phyloP scores from a whole-genome alignment of 2,888 invertebrate genomes.

The Oeneis ivallda region DNA sequence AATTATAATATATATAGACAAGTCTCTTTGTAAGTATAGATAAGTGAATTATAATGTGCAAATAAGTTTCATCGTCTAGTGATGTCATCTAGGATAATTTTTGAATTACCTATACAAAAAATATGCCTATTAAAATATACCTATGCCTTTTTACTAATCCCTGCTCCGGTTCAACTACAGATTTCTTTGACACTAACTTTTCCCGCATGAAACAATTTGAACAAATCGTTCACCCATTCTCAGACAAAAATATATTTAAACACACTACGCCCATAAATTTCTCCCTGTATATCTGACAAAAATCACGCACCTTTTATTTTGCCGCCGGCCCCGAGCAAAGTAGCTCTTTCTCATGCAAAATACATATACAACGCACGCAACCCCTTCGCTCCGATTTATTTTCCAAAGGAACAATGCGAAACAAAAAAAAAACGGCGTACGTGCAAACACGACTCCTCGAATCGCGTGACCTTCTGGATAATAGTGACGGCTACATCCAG shows the following conservation, averaged over 20 bases:
- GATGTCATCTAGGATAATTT: too few relatives aligned
- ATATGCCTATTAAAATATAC: too few relatives aligned
- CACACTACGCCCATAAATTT: constrained; percentile 29
- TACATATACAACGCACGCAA: constrained; percentile 55
- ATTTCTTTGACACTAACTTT: too few relatives aligned
- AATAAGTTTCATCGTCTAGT: too few relatives aligned
- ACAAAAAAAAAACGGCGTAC: constrained; percentile 51
- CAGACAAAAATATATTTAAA: constrained; percentile 10
- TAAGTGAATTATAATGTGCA: too few relatives aligned
- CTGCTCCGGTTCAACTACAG: too few relatives aligned
- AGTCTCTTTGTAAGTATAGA: too few relatives aligned
- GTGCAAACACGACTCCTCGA: constrained; percentile 46
- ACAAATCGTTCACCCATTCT: neutral
- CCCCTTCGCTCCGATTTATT: constrained; percentile 50
- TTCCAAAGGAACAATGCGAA: constrained; percentile 52
- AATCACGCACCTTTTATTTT: constrained; percentile 61
- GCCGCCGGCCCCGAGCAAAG: constrained; percentile 43
- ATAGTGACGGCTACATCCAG: constrained; percentile 43
- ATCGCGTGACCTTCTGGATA: constrained; percentile 45
- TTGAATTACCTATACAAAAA: too few relatives aligned
- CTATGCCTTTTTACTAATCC: too few relatives aligned
- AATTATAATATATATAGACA: too few relatives aligned
- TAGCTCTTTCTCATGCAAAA: constrained; percentile 53
- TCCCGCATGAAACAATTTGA: too few relatives aligned
- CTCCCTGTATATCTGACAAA: constrained; percentile 48